Conservation (phyloP, 2,113 vertebrate genomes). For the Taurulus bubalis region DNA sequence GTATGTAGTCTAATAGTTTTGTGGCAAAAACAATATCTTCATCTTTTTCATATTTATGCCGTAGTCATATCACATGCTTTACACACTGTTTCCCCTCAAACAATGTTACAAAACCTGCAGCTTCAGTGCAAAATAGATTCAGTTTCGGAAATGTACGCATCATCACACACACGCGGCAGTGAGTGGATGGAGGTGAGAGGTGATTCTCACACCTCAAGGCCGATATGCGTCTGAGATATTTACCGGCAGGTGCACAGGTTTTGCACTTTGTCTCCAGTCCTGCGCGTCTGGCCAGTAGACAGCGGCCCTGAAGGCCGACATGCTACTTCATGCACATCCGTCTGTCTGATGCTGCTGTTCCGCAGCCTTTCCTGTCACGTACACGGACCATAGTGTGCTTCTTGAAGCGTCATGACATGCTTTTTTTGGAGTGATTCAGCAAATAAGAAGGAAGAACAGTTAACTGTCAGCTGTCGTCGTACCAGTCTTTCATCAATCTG, state of each 20-base stretch:
- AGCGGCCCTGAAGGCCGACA: neutral
- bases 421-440: neutral
- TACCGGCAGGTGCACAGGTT: neutral
- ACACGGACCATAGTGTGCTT: conserved; percentile 1
- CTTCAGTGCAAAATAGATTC: conserved; percentile 39
- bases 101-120: neutral
- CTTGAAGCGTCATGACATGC: neutral
- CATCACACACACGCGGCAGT: neutral
- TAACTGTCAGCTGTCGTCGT: conserved; percentile 17
- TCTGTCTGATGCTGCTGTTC: neutral
- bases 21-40: neutral
- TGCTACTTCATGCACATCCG: neutral
- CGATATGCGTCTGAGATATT: neutral
- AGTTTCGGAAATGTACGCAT: neutral
- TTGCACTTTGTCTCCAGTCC: neutral
- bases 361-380: conserved; percentile 9
- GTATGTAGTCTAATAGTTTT: neutral
- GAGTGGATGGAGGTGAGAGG: neutral
- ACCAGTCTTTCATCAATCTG: neutral
- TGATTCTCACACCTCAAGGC: neutral
- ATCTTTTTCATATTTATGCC: neutral
- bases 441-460: neutral
- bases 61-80: neutral
- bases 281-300: neutral
- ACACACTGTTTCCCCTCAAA: conserved; percentile 14